Conservation (phyloP, 2,797 vertebrate species). For the Synanceia verrucosa region DNA sequence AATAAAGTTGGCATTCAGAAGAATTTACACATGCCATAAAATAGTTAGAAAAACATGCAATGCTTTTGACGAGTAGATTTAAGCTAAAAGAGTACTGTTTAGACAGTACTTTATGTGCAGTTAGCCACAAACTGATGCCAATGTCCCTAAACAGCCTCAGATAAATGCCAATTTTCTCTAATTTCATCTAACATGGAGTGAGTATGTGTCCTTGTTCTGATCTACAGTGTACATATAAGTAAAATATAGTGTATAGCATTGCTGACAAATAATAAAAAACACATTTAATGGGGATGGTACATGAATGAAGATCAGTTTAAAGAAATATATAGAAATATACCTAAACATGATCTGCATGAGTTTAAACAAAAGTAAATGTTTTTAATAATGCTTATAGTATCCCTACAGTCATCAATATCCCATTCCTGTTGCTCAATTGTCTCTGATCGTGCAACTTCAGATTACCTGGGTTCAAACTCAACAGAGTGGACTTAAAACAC, state of each 20-base stretch:
- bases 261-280: not conserved
- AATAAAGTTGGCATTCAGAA: not conserved
- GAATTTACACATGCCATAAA: slow-evolving; percentile 5
- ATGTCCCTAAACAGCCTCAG: not conserved
- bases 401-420: not conserved
- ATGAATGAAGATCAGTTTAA: not conserved
- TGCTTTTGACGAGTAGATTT: not conserved
- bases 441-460: not conserved
- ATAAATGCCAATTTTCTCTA: not conserved
- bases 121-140: not conserved
- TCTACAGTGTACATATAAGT: not conserved
- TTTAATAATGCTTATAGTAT: not conserved
- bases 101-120: not conserved
- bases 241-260: not conserved
- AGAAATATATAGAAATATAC: not conserved
- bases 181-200: not conserved
- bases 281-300: not conserved
- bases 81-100: not conserved
- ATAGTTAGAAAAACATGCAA: not conserved
- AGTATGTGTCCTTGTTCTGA: not conserved
- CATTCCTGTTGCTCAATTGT: not conserved
- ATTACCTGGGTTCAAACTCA: slow-evolving; percentile 28
- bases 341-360: not conserved
- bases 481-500: slow-evolving; percentile 6
- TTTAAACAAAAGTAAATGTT: not conserved